Percentiles rank a stretch among this genome's conserved stretches.
Evolutionary conservation across 64 coral and sea anemone genomes (phyloP).

Genomic region (Porites lutea): DNA sequence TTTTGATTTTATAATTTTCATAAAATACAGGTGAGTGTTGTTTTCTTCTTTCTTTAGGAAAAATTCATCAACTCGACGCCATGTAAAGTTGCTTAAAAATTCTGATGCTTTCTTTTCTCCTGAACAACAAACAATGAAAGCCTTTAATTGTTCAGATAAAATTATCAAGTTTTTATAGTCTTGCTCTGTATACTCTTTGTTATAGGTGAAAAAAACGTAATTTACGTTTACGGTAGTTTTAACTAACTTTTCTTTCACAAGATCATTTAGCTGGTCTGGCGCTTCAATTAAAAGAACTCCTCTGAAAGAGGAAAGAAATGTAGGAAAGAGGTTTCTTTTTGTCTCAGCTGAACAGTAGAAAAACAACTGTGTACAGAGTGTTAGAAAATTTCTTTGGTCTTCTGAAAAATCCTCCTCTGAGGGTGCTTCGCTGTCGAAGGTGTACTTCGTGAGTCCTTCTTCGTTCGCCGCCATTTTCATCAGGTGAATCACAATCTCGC

Average conservation of each 20-base stretch:
- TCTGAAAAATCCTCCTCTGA: not conserved
- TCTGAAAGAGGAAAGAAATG: too few species aligned
- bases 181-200: not conserved
- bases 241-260: not conserved
- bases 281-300: not conserved
- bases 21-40: not conserved
- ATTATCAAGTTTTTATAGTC: not conserved
- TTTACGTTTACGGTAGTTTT: not conserved
- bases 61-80: not conserved
- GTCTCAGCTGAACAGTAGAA: too few species aligned
- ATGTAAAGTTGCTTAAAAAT: not conserved
- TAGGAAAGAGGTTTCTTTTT: too few species aligned
- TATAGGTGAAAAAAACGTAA: not conserved
- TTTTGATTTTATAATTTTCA: not conserved
- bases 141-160: not conserved
- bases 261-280: not conserved
- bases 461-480: not conserved
- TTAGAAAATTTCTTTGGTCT: not conserved
- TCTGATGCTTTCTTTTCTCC: conserved; percentile 12
- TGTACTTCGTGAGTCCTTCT: not conserved
- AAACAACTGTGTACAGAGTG: too few species aligned
- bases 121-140: not conserved
- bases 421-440: not conserved
- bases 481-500: not conserved
- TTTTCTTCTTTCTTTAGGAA: not conserved